These are phyloP conservation scores for Listrodromus nycthemerus DNA, from an alignment of 2,888 invertebrate species.

Conservation along the genomic window DNA sequence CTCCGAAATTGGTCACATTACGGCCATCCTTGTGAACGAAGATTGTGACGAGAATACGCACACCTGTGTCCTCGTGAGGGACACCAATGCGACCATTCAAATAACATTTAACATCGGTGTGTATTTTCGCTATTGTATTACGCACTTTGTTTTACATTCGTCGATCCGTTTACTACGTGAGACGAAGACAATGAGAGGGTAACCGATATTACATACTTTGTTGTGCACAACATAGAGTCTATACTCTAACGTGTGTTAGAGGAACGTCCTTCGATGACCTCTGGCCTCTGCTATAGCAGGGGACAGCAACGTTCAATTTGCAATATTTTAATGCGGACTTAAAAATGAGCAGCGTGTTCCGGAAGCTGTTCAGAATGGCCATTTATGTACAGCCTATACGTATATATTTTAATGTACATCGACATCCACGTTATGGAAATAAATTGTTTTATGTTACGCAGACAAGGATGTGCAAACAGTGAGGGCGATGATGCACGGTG, in stretches of 20 bases:
- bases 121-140: conserved; percentile 75
- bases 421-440: not conserved
- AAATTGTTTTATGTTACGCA: conserved; percentile 46
- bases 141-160: not conserved
- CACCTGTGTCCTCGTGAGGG: conserved; percentile 88
- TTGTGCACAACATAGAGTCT: too few species aligned
- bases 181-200: too few species aligned
- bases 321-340: too few species aligned
- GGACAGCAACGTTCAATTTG: too few species aligned
- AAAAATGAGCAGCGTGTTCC: too few species aligned
- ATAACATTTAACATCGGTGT: conserved; percentile 88
- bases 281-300: too few species aligned
- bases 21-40: conserved; percentile 86
- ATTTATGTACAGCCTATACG: not conserved
- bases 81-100: conserved; percentile 88
- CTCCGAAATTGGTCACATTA: conserved; percentile 87
- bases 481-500: conserved; percentile 90
- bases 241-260: too few species aligned
- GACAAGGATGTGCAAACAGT: conserved; percentile 77
- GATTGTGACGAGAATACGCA: conserved; percentile 86
- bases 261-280: too few species aligned
- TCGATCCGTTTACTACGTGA: too few species aligned
- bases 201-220: too few species aligned
- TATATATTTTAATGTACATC: not conserved
- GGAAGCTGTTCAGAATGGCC: too few species aligned